A percentile compares a stretch with the other conserved stretches of the same genome.
Conservation (phyloP, 2,888 invertebrate species). For the Lucinisca nassula region DNA sequence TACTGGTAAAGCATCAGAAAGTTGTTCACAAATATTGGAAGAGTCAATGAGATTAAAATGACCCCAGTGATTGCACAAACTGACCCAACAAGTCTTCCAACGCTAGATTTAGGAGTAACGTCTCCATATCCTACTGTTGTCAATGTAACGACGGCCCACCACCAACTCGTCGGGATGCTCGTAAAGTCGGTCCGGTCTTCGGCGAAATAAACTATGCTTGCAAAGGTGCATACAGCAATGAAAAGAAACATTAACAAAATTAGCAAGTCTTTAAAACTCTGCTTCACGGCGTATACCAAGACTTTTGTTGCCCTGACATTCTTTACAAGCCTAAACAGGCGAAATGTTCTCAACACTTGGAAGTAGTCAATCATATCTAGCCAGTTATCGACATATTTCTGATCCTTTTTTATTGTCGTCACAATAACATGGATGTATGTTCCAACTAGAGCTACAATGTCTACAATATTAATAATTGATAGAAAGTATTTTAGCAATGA, state of each 20-base stretch:
- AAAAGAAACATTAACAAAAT: slow-evolving; percentile 53
- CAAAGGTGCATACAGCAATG: slow-evolving; percentile 58
- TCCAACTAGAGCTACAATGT: slow-evolving; percentile 48
- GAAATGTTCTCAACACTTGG: slow-evolving; percentile 61
- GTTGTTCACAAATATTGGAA: slow-evolving; percentile 73
- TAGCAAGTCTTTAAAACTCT: slow-evolving; percentile 56
- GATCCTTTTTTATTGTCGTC: slow-evolving; percentile 22
- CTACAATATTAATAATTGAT: slow-evolving; percentile 56
- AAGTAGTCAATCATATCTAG: slow-evolving; percentile 52
- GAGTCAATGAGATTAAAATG: slow-evolving; percentile 60
- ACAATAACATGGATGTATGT: slow-evolving; percentile 41
- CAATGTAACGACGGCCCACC: slow-evolving; percentile 70
- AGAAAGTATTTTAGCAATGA: slow-evolving; percentile 42
- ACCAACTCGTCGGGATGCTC: slow-evolving; percentile 66
- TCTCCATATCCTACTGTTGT: slow-evolving; percentile 75
- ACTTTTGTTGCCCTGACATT: slow-evolving; percentile 64
- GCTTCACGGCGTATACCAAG: slow-evolving; percentile 50
- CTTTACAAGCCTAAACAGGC: slow-evolving; percentile 61
- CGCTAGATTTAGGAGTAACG: slow-evolving; percentile 52
- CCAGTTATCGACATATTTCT: slow-evolving; percentile 49
- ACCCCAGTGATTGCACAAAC: slow-evolving; percentile 63
- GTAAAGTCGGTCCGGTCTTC: slow-evolving; percentile 40
- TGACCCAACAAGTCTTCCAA: slow-evolving; percentile 51
- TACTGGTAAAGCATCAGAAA: slow-evolving; percentile 67
- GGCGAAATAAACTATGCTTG: slow-evolving; percentile 62